Percentiles rank a stretch among this genome's conserved stretches.
These are phyloP conservation scores for Liopterus haemorrhoidalis DNA, from an alignment of 2,888 invertebrate species.

Conservation along the genomic window DNA sequence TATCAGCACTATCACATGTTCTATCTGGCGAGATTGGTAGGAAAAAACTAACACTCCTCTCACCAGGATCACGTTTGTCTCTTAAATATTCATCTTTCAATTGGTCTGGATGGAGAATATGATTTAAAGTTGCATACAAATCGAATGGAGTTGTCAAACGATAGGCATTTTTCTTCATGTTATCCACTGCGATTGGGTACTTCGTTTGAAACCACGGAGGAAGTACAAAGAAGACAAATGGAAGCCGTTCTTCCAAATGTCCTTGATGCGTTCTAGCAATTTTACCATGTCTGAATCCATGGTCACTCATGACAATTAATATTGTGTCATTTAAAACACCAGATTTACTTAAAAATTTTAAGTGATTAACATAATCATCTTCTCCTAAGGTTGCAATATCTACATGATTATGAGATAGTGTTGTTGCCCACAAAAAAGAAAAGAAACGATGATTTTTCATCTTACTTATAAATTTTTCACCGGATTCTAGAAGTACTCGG, in stretches of 20 bases:
- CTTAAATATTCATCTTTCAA: too few species aligned
- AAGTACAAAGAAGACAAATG: conserved; percentile 62
- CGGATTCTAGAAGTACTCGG: conserved; percentile 61
- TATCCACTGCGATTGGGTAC: too few species aligned
- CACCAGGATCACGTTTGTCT: too few species aligned
- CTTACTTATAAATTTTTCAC: too few species aligned
- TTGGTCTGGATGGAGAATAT: background rate
- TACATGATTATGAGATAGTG: conserved; percentile 71
- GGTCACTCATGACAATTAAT: conserved; percentile 67
- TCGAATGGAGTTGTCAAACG: background rate
- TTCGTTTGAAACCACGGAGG: too few species aligned
- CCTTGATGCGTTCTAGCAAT: conserved; percentile 70
- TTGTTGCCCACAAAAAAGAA: conserved; percentile 73
- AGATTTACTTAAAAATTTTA: conserved; percentile 48
- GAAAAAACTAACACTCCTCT: background rate
- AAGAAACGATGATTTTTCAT: too few species aligned
- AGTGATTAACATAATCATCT: too few species aligned
- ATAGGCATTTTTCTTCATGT: background rate
- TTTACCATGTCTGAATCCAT: conserved; percentile 75
- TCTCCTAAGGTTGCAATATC: too few species aligned
- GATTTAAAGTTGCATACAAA: background rate
- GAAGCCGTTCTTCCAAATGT: too few species aligned
- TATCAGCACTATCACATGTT: background rate
- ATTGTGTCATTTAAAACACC: conserved; percentile 58
- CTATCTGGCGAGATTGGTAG: background rate